phyloP scores from a whole-genome alignment of 1,140 invertebrate species.

The Adoxophyes honmai region DNA sequence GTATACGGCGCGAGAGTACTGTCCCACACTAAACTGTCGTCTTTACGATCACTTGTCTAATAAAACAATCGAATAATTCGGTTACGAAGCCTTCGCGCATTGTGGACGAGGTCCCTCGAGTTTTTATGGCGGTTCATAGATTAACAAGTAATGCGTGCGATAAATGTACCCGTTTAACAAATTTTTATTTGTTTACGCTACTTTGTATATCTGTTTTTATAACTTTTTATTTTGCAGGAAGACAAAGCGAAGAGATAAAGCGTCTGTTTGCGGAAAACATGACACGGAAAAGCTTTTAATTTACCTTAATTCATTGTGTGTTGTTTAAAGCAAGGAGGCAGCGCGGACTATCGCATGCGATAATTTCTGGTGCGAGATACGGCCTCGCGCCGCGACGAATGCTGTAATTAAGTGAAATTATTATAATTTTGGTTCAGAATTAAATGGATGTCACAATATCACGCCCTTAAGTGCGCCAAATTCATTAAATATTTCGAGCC shows the following conservation, averaged over 20 bases:
- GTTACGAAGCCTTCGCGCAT: constrained; percentile 25
- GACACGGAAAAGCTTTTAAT: constrained; percentile 55
- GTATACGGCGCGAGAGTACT: constrained; percentile 16
- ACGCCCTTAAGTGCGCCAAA: constrained; percentile 42
- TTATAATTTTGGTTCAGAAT: constrained; percentile 69
- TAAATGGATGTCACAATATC: constrained; percentile 67
- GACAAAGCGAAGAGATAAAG: constrained; percentile 12
- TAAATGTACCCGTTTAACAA: constrained; percentile 13
- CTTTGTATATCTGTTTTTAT: background rate
- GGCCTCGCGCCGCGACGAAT: constrained; percentile 62
- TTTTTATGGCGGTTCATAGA: constrained; percentile 23
- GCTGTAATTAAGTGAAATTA: constrained; percentile 75
- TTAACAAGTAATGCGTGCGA: constrained; percentile 18
- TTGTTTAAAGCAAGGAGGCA: constrained; percentile 8
- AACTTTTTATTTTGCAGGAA: background rate
- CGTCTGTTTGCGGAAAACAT: constrained; percentile 28
- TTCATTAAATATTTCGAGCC: constrained; percentile 33
- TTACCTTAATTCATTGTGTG: constrained; percentile 49
- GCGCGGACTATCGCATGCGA: constrained; percentile 11
- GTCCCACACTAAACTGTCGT: constrained; percentile 38
- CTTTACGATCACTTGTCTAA: constrained; percentile 62
- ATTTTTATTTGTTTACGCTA: background rate
- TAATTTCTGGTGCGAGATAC: constrained; percentile 21
- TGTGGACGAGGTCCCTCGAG: constrained; percentile 29
- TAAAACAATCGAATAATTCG: constrained; percentile 63